Evolutionary conservation across 1,140 invertebrate species (phyloP), one percentile per base, ranked within the genome.

Genomic region (Pseudomyrmex gracilis): DNA sequence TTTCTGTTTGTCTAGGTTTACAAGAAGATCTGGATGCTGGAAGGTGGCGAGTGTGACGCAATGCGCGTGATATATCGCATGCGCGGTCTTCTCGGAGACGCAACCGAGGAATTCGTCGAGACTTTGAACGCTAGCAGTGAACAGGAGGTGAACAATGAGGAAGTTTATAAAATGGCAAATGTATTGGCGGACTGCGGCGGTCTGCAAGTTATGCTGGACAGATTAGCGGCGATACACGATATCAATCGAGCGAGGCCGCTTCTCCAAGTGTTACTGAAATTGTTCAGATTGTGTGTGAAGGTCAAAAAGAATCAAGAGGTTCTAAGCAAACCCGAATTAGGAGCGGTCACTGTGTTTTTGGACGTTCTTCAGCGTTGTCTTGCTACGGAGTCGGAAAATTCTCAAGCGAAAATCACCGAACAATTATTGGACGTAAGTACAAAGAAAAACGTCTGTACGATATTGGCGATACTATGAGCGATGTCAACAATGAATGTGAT

Each of bases 1-100:
- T 53, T 8, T 58, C 34, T 51, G 15, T 7, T 49, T 57, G 66
- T 87, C 49, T 12, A 94, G 93, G 94, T 95, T 2, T 97, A 97
- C 89, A 97, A 97, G 90, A 97, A 97, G 51, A 92, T 97, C 5
- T 99, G 98, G 98, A 95, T 98, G 9, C 96, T 97, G 10, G 97
- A 98, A 84, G 97, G 97, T 51, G 97, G 97, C 5, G 97, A 98
- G 76, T 96, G 97, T 55, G 98, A 99, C 90, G 97, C 98, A 0
- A 99, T 99, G 99, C 96, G 98, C n/a, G 97, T 99, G 8, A 97
- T 99, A n/a, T 99, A 99, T 94, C 96, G 99, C 64, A 99, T 99
- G 98, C 95, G 99, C 85, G 99, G 99, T 3, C 94, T 99, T 24
- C 95, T 99, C 5, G 99, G 99, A 10, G 99, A 99, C 95, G 99